A percentile compares a stretch with the other conserved stretches of the same genome.
Evolutionary conservation across 2,797 vertebrate genomes (phyloP).

Genomic region (Lepilemur ruficaudatus): DNA sequence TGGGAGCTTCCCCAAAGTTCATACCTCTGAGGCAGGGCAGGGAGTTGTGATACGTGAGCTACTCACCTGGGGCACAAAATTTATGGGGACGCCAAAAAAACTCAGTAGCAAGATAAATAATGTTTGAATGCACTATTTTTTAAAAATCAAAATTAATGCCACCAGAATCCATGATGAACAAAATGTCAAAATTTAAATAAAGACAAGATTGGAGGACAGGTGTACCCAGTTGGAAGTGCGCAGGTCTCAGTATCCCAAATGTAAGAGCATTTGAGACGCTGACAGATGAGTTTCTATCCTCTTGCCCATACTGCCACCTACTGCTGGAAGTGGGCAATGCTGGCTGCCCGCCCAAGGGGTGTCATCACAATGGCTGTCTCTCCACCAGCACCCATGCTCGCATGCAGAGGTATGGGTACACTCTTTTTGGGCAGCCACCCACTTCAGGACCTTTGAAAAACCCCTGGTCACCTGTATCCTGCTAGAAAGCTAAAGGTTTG

Average conservation of each 20-base stretch:
- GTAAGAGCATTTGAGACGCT: rapidly evolving
- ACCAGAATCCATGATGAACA: neutral
- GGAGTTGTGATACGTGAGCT: neutral
- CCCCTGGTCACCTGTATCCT: neutral
- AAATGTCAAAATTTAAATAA: neutral
- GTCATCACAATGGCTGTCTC: neutral
- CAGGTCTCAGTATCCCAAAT: too few relatives aligned
- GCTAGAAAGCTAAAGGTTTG: neutral
- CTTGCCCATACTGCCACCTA: slow-evolving; percentile 49
- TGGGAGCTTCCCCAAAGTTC: neutral
- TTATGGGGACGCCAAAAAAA: neutral
- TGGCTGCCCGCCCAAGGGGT: rapidly evolving
- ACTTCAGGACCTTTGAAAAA: neutral
- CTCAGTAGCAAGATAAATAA: neutral
- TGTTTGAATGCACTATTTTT: neutral
- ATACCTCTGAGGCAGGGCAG: neutral
- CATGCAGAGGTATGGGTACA: rapidly evolving
- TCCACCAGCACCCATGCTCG: neutral
- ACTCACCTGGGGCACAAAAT: neutral
- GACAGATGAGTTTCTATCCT: neutral
- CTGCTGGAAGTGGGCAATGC: neutral
- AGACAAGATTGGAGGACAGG: neutral
- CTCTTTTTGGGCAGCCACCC: neutral
- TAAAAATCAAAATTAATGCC: neutral
- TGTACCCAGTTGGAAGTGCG: neutral